These are phyloP conservation scores for Hirtodrosophila duncani DNA, from an alignment of 2,888 invertebrate species.

Conservation along the genomic window DNA sequence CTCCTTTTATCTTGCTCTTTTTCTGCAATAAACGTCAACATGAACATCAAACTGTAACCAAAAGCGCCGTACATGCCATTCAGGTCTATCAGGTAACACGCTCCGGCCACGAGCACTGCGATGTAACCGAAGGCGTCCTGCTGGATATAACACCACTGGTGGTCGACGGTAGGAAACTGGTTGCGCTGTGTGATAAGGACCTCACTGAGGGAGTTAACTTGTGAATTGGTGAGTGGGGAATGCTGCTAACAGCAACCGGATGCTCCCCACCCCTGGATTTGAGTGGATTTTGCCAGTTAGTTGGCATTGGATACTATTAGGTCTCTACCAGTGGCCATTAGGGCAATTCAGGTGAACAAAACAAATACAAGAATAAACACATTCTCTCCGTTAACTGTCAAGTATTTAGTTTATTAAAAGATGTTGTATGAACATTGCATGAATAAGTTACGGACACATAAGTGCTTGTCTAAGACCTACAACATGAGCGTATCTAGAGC, in stretches of 20 bases:
- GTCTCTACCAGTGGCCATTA: no score
- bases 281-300: neutral
- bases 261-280: neutral
- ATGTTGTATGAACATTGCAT: no score
- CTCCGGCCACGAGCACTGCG: conserved; percentile 85
- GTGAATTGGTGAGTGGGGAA: conserved; percentile 82
- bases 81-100: conserved; percentile 85
- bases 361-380: no score
- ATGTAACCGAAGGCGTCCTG: conserved; percentile 84
- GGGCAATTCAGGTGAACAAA: no score
- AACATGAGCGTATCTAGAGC: no score
- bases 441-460: no score
- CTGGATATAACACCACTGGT: conserved; percentile 85
- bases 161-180: conserved; percentile 83
- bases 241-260: neutral
- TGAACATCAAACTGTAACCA: no score
- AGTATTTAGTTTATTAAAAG: no score
- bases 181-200: conserved; percentile 86
- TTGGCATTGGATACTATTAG: neutral
- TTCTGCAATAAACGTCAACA: conserved; percentile 31
- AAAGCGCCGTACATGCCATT: conserved; percentile 80
- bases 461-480: no score
- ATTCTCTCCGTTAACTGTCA: no score
- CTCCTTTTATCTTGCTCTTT: neutral
- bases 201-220: conserved; percentile 86